phyloP scores from a whole-genome alignment of 2,797 vertebrate genomes.

The Falco biarmicus region DNA sequence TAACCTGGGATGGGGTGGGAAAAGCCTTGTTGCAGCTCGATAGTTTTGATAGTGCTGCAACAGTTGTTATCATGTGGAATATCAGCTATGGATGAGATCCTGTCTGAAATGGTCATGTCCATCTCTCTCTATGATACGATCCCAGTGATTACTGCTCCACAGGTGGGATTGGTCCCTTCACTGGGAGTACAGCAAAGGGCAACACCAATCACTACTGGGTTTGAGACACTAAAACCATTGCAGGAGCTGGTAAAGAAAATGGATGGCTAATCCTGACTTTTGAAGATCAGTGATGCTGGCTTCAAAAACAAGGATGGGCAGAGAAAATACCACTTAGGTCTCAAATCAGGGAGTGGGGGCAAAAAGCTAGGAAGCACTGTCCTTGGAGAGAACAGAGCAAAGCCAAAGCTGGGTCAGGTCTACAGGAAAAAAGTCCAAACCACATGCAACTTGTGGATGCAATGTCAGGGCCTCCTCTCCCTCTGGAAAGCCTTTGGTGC shows the following conservation, averaged over 20 bases:
- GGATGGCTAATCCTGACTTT: neutral
- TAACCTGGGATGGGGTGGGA: no score
- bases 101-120: neutral
- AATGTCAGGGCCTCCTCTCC: neutral
- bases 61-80: neutral
- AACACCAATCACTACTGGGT: neutral
- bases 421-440: neutral
- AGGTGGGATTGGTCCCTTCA: neutral
- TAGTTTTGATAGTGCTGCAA: no score
- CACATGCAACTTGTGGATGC: no score
- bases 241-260: neutral
- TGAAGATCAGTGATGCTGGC: neutral
- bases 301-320: neutral
- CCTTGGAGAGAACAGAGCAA: neutral
- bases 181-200: neutral
- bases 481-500: neutral
- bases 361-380: neutral
- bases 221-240: neutral
- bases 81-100: neutral
- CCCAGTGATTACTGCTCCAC: neutral
- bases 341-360: fast-evolving
- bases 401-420: neutral
- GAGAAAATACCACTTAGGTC: neutral
- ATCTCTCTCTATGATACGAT: neutral
- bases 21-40: no score